Evolutionary conservation across 2,888 invertebrate genomes (phyloP), one percentile per base, ranked within the genome.

Genomic region (Eupithecia subfuscata): DNA sequence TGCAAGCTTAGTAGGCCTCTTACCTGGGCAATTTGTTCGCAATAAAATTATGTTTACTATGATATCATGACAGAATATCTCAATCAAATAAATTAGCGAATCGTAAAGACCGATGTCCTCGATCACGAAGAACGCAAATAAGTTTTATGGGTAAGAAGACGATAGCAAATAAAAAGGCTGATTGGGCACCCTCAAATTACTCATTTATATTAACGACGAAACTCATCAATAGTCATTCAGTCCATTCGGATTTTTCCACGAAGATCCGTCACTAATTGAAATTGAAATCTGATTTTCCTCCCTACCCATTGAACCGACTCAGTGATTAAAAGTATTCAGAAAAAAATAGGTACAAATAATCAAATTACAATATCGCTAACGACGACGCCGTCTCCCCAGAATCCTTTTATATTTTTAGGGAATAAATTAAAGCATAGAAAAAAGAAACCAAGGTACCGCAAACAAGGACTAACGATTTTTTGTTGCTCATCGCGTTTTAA

Each of bases 291-390:
- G 95, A 95, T 95, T 95, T 94, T 86, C 91, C 88, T 88, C 89
- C 91, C 90, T 88, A 84, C 83, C 84, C 84, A 89, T 87, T 87
- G 88, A 89, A 86, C 88, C 82, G 82, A 85, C 83, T 86, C 84
- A 87, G 92, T 94, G 95, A 95, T 95, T 95, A 95, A 95, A 95
- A 94, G 93, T 92, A 93, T 92, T 92, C 83, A 90, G 91, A 89
- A 92, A 94, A 93, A 94, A 95, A 94, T 92, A 30, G 30, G 30
- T 30, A 95, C 94, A 95, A 95, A 95, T 95, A 95, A 95, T 95
- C 93, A 94, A 95, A 95, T 95, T 95, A 95, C 95, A 95, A 95
- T 95, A 95, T 95, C 93, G 94, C 93, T 95, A 95, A 95, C 95
- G 93, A 93, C 89, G 92, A 86, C 83, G 84, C 85, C 86, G 87